Evolutionary conservation across 2,888 invertebrate species (phyloP).

Genomic region (Athrips mouffetella): DNA sequence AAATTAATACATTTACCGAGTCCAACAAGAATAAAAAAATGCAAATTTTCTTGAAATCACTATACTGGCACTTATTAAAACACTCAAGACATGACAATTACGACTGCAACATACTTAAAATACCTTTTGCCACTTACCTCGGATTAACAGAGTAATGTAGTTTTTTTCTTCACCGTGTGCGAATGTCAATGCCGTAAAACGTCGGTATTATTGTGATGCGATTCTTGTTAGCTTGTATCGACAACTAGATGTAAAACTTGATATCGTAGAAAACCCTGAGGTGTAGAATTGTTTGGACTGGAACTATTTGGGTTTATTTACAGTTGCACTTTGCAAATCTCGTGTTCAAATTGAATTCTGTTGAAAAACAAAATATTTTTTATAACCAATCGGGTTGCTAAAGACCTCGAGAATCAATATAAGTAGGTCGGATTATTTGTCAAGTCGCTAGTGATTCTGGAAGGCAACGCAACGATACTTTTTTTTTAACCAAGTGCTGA

Average conservation of each 20-base stretch:
- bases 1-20: neutral
- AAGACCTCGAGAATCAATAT: no score
- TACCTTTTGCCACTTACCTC: slow-evolving; percentile 19
- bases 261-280: no score
- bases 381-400: no score
- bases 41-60: neutral
- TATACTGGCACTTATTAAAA: slow-evolving; percentile 4
- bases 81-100: slow-evolving; percentile 6
- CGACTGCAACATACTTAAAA: slow-evolving; percentile 9
- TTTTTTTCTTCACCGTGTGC: neutral
- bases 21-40: neutral
- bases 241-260: slow-evolving; percentile 17
- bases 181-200: slow-evolving; percentile 29
- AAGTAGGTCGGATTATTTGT: no score
- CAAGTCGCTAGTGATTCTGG: no score
- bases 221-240: slow-evolving; percentile 24
- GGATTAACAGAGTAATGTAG: slow-evolving; percentile 13
- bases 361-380: no score
- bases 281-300: no score
- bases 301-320: no score
- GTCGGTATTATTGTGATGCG: slow-evolving; percentile 30
- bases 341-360: no score
- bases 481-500: no score
- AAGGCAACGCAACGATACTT: no score
- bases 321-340: no score